These are phyloP conservation scores for Dallia pectoralis DNA, from an alignment of 2,797 vertebrate species.

Conservation along the genomic window DNA sequence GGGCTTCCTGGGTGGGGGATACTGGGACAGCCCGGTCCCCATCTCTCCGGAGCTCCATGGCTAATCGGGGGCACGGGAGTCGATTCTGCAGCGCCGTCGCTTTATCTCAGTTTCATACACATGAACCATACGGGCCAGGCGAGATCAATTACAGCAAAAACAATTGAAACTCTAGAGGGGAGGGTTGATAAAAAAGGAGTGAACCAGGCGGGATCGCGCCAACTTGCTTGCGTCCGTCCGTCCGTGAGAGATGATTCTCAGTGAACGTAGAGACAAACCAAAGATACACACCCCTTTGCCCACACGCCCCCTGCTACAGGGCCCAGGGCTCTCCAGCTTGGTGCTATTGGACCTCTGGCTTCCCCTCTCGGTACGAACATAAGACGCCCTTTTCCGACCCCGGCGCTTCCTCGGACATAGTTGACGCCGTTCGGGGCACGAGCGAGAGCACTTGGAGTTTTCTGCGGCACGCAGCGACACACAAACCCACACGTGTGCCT, in stretches of 20 bases:
- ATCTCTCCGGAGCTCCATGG: constrained; percentile 51
- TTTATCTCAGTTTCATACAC: constrained; percentile 77
- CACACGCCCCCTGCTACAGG: neutral
- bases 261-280: constrained; percentile 63
- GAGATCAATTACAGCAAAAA: constrained; percentile 76
- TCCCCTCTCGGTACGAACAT: neutral
- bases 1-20: neutral
- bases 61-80: constrained; percentile 73
- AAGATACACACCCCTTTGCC: constrained; percentile 58
- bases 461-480: too few relatives aligned
- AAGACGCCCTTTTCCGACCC: constrained; percentile 6
- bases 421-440: too few relatives aligned
- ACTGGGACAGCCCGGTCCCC: constrained; percentile 29
- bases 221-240: constrained; percentile 52
- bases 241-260: constrained; percentile 61
- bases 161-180: constrained; percentile 69
- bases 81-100: constrained; percentile 66
- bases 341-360: neutral
- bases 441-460: too few relatives aligned
- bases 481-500: too few relatives aligned
- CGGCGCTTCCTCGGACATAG: neutral
- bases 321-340: neutral
- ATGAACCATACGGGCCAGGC: constrained; percentile 59
- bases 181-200: constrained; percentile 36
- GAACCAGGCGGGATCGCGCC: constrained; percentile 24